Evolutionary conservation across 2,797 vertebrate genomes (phyloP).

Genomic region (Falco concolor): DNA sequence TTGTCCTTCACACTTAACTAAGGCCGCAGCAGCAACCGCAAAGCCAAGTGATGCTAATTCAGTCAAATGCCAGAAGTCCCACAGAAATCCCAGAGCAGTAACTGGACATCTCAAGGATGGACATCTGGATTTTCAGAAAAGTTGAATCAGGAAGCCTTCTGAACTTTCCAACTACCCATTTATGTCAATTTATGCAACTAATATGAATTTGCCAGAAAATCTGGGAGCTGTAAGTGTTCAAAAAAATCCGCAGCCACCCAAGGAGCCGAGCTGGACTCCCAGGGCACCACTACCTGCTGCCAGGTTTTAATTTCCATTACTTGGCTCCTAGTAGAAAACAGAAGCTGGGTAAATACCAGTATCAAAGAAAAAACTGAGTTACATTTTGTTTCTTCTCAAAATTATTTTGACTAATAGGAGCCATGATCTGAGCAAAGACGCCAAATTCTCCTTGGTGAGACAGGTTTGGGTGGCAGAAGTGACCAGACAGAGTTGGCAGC

Average conservation of each 20-base stretch:
- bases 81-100: neutral
- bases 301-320: neutral
- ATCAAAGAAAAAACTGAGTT: neutral
- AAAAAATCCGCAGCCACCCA: neutral
- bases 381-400: neutral
- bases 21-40: neutral
- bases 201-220: neutral
- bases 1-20: neutral
- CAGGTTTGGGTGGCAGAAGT: neutral
- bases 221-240: neutral
- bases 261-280: neutral
- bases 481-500: neutral
- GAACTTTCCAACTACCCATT: neutral
- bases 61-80: neutral
- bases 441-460: neutral
- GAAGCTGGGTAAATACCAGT: neutral
- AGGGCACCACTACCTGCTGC: neutral
- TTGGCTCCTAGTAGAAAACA: neutral
- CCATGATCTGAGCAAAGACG: neutral
- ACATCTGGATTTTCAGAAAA: neutral
- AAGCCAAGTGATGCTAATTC: neutral
- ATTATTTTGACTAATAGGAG: neutral
- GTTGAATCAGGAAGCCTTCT: neutral
- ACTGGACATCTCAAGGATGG: neutral
- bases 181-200: neutral